Conservation (phyloP, 2,797 vertebrate genomes). For the Myiotriccus ornatus region DNA sequence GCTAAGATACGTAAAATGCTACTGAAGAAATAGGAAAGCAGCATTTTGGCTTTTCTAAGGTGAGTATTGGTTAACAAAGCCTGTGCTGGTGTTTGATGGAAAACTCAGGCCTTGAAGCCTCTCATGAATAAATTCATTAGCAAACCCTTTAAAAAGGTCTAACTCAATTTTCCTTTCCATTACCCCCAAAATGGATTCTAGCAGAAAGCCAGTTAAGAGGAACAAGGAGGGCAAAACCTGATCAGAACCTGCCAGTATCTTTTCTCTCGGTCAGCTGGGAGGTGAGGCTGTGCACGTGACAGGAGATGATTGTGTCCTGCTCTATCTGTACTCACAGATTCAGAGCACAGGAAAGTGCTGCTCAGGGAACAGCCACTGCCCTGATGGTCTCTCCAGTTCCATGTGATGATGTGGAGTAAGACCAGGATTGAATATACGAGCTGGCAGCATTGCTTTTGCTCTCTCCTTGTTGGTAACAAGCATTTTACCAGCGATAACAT, state of each 20-base stretch:
- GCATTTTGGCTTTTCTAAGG: neutral
- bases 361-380: neutral
- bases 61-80: constrained; percentile 20
- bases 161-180: constrained; percentile 61
- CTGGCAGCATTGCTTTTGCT: neutral
- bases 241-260: neutral
- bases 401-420: neutral
- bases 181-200: constrained; percentile 23
- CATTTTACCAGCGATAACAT: neutral
- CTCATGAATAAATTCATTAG: constrained; percentile 60
- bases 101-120: constrained; percentile 20
- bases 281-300: neutral
- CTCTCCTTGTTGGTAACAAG: neutral
- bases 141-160: constrained; percentile 38
- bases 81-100: constrained; percentile 24
- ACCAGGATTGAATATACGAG: neutral
- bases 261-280: neutral
- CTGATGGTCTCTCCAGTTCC: neutral
- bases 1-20: neutral
- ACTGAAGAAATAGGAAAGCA: neutral
- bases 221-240: constrained; percentile 10
- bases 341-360: neutral
- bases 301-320: neutral
- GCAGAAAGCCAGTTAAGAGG: constrained; percentile 15
- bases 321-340: neutral